phyloP scores from a whole-genome alignment of 2,888 invertebrate species.

The Limenitis camilla region DNA sequence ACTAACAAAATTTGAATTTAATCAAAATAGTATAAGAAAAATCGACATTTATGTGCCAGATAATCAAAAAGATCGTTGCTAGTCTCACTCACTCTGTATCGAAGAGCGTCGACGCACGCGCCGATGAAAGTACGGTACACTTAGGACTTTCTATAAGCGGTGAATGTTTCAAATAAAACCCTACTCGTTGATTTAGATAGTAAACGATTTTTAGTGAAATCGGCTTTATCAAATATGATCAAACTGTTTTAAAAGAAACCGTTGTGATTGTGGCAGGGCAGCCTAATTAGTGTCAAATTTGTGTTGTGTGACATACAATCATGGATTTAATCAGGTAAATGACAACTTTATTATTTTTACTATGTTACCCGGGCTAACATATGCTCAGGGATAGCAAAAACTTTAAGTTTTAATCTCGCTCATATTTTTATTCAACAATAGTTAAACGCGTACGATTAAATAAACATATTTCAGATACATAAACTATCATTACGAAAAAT shows the following conservation, averaged over 20 bases:
- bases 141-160: constrained; percentile 57
- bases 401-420: too few relatives aligned
- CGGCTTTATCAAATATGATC: not conserved
- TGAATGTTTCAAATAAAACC: constrained; percentile 28
- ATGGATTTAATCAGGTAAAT: constrained; percentile 55
- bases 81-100: constrained; percentile 51
- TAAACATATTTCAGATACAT: too few relatives aligned
- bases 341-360: too few relatives aligned
- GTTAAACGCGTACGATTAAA: too few relatives aligned
- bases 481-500: too few relatives aligned
- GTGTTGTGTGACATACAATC: constrained; percentile 26
- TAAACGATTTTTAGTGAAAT: constrained; percentile 1
- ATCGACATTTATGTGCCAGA: constrained; percentile 9
- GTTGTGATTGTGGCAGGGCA: constrained; percentile 4
- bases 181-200: constrained; percentile 4
- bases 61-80: constrained; percentile 21
- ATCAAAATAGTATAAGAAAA: constrained; percentile 10
- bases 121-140: constrained; percentile 55
- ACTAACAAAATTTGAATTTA: not conserved
- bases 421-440: too few relatives aligned
- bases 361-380: too few relatives aligned
- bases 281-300: not conserved
- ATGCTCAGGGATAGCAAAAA: too few relatives aligned
- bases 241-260: not conserved
- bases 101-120: constrained; percentile 56